These are phyloP conservation scores for Arbacia lixula DNA, from an alignment of 53 echinoderm and acorn worm genomes.

Conservation along the genomic window DNA sequence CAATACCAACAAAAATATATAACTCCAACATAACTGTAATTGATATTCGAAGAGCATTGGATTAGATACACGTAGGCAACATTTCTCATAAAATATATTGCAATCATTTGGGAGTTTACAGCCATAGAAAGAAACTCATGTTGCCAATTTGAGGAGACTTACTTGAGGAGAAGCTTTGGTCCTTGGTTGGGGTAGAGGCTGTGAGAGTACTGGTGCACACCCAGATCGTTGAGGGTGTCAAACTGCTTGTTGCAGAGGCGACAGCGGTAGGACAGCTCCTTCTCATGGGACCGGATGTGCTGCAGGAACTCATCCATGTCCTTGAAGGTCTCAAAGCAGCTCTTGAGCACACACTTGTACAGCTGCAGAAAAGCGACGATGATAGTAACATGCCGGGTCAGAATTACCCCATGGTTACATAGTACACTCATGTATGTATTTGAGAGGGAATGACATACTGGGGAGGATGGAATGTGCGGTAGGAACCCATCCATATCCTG, in stretches of 20 bases:
- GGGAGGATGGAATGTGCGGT: too few relatives aligned
- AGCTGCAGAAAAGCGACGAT: conserved; percentile 56
- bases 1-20: too few relatives aligned
- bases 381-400: background rate
- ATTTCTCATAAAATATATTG: too few relatives aligned
- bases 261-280: conserved; percentile 88
- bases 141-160: too few relatives aligned
- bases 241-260: conserved; percentile 94
- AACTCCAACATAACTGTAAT: too few relatives aligned
- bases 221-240: conserved; percentile 88
- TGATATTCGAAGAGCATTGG: too few relatives aligned
- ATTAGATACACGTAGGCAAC: too few relatives aligned
- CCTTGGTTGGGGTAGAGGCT: conserved; percentile 99
- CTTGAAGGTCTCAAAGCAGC: conserved; percentile 84
- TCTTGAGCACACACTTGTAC: conserved; percentile 92
- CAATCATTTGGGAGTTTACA: too few relatives aligned
- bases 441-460: background rate
- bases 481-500: too few relatives aligned
- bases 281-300: conserved; percentile 94
- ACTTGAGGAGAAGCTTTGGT: conserved; percentile 80
- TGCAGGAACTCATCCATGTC: conserved; percentile 90
- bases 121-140: too few relatives aligned
- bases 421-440: background rate
- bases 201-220: conserved; percentile 98
- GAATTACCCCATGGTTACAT: background rate